Base-by-base conservation (phyloP, 2,888 invertebrate genomes). In the Leptopilina drosophilae region DNA sequence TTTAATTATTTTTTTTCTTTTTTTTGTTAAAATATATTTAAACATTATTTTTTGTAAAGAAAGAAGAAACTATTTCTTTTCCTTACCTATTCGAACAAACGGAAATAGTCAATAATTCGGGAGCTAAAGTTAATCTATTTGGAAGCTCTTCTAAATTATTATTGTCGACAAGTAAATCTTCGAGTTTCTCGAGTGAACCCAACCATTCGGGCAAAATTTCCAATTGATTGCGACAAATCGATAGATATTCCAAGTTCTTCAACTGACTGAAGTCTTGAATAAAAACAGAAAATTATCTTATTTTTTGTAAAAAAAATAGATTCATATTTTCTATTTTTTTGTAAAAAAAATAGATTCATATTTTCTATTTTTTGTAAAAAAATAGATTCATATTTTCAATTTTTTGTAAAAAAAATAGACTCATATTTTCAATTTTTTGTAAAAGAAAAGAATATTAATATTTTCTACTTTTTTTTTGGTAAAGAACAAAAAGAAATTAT, bases 81-180 rank as follows among this genome's bases (percentile, higher is more conserved):
- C 83, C 80, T 78, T 77, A 89, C 89, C 89, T 90, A 82, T 90
- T 90, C n/a, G 88, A 88, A 78, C 90, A 88, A 15, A 89, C 86
- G 14, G 90, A 90, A 59, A 90, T 84, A 46, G 86, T 78, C 42
- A 85, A 79, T 20, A 90, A 80, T 64, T 84, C 81, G 5, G 85
- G 84, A 46, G 89, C 86, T 4, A 87, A 75, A 5, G 90, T 90
- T 64, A 90, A 83, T 73, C 90, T 87, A 77, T 89, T 90, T n/a
- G 90, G 90, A 53, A 90, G 78, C 82, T 90, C 90, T 78, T 83
- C 86, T 56, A 91, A 80, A 40, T 20, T 69, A 87, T 91, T 91
- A 53, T 87, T 86, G 79, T 90, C 90, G 12, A 85, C 86, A 76
- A 86, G 85, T 75, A 91, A 84, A 80, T 89, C 89, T 67, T 87